A percentile compares a stretch with the other conserved stretches of the same genome.
Conservation (phyloP, 2,113 vertebrate species). For the Colaptes auratus region DNA sequence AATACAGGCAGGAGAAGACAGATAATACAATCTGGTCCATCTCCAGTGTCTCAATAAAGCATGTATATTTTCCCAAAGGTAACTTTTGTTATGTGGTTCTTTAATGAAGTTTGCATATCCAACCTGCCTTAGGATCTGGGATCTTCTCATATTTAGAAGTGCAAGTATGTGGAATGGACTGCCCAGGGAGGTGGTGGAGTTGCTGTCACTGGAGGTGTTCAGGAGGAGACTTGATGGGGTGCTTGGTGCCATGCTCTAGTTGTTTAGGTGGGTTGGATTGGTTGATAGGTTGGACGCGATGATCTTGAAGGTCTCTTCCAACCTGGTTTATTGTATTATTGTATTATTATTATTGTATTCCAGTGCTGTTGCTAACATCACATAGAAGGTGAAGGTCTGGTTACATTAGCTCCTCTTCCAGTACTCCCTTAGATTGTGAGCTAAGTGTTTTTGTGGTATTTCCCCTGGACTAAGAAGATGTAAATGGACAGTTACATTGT, state of each 20-base stretch:
- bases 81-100: background rate
- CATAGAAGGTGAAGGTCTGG: background rate
- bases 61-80: background rate
- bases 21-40: background rate
- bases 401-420: background rate
- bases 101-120: background rate
- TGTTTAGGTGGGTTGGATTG: no score
- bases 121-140: background rate
- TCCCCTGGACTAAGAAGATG: background rate
- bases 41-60: background rate
- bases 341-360: no score
- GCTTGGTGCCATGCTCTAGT: no score
- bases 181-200: no score
- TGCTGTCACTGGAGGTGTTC: no score
- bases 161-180: background rate
- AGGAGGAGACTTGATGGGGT: no score
- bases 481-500: background rate
- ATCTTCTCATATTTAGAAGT: background rate
- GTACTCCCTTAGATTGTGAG: background rate
- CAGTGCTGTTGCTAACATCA: background rate
- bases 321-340: no score
- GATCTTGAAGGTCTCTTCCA: no score
- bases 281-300: no score
- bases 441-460: background rate
- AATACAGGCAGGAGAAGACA: background rate